phyloP scores from a whole-genome alignment of 2,888 invertebrate species.

The Mayetiola destructor region DNA sequence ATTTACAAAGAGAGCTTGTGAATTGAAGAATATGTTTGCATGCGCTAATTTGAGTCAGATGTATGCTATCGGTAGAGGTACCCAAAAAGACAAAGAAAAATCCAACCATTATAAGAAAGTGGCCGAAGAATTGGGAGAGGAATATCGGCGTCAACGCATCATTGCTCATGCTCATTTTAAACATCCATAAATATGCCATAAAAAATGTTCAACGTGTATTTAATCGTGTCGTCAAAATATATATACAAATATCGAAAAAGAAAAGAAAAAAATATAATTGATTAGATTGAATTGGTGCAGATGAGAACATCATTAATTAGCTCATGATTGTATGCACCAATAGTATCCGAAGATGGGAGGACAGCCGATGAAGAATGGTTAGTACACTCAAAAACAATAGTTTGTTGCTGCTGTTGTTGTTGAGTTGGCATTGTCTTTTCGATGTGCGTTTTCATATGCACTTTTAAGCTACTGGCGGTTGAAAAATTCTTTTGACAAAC shows the following conservation, averaged over 20 bases:
- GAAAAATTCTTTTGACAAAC: conserved; percentile 20
- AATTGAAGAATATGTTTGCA: conserved; percentile 67
- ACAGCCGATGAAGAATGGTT: not conserved
- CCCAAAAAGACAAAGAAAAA: conserved; percentile 51
- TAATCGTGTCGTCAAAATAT: too few relatives aligned
- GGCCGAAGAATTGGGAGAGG: conserved; percentile 55
- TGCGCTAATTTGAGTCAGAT: conserved; percentile 84
- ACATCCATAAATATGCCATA: conserved; percentile 1
- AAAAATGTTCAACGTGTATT: not conserved
- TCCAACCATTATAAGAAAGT: conserved; percentile 57
- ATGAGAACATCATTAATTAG: not conserved
- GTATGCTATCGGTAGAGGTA: conserved; percentile 73
- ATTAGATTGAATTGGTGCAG: not conserved
- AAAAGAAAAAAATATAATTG: too few relatives aligned
- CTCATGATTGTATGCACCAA: not conserved
- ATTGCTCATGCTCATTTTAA: not conserved
- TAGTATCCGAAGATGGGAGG: not conserved
- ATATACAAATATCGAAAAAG: not conserved
- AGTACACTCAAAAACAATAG: not conserved
- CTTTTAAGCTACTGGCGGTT: conserved; percentile 20
- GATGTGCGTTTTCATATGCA: conserved; percentile 12
- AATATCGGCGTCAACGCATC: conserved; percentile 33
- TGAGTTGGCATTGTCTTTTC: not conserved
- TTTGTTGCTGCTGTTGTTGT: not conserved
- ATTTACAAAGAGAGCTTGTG: conserved; percentile 66